Conservation (phyloP, 2,113 vertebrate species). For the Austrofundulus limnaeus region DNA sequence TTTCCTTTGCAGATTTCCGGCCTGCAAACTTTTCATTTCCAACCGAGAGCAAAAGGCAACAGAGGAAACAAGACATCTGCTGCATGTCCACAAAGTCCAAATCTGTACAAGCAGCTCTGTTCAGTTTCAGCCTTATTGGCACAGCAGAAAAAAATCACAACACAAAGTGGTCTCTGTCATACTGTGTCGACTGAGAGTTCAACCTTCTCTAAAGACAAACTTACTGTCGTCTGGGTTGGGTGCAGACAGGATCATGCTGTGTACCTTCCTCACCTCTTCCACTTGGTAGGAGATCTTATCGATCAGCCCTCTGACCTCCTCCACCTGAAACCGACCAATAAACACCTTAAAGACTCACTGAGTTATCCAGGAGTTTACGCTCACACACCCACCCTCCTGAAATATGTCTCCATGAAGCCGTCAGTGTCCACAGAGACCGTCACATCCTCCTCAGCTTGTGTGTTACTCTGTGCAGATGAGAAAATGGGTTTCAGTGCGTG, state of each 20-base stretch:
- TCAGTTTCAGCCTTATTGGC: neutral
- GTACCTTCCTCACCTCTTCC: slow-evolving; percentile 91
- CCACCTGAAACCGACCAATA: slow-evolving; percentile 80
- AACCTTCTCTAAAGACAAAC: slow-evolving; percentile 43
- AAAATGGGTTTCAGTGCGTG: no score
- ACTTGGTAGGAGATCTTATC: slow-evolving; percentile 86
- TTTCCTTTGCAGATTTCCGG: slow-evolving; percentile 57
- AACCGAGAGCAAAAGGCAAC: slow-evolving; percentile 29
- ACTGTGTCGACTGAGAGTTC: neutral
- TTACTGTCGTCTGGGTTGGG: slow-evolving; percentile 92
- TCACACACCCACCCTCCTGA: slow-evolving; percentile 83
- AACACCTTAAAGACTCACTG: neutral
- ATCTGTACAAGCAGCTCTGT: neutral
- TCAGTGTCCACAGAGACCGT: slow-evolving; percentile 82
- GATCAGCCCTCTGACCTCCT: slow-evolving; percentile 86
- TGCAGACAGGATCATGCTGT: slow-evolving; percentile 93
- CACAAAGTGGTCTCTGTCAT: neutral
- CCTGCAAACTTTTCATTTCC: slow-evolving; percentile 24
- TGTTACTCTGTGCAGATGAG: slow-evolving; percentile 69
- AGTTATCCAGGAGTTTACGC: neutral
- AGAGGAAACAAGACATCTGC: slow-evolving; percentile 46
- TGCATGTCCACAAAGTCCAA: slow-evolving; percentile 15
- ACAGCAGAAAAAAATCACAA: neutral
- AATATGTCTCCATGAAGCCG: slow-evolving; percentile 93
- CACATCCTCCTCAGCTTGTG: slow-evolving; percentile 83